Evolutionary conservation across 2,113 vertebrate species (phyloP).

Genomic region (Ornithorhynchus anatinus): DNA sequence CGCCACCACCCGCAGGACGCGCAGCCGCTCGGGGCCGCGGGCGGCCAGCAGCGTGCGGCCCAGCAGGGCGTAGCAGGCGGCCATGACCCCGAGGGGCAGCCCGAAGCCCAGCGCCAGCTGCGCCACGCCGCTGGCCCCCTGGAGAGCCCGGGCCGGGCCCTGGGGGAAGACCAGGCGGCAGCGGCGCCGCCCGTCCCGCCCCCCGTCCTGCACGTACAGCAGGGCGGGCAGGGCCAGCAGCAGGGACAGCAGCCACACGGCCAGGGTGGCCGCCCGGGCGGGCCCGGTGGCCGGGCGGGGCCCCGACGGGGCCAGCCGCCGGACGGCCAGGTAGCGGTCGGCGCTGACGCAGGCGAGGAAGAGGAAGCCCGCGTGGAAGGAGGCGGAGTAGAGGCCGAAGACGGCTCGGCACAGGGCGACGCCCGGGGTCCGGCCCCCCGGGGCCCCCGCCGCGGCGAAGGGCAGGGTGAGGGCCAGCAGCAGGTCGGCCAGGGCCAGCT

Average conservation of each 20-base stretch:
- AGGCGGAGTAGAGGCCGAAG: conserved; percentile 80
- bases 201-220: conserved; percentile 65
- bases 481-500: conserved; percentile 87
- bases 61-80: conserved; percentile 77
- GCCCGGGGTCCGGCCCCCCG: conserved; percentile 73
- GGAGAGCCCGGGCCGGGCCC: conserved; percentile 45
- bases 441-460: conserved; percentile 55
- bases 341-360: conserved; percentile 89
- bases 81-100: conserved; percentile 83
- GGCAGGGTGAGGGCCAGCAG: conserved; percentile 86
- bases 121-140: conserved; percentile 64
- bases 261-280: conserved; percentile 52
- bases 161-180: conserved; percentile 69
- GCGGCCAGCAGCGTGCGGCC: conserved; percentile 74
- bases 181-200: background rate
- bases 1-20: conserved; percentile 82
- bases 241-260: conserved; percentile 75
- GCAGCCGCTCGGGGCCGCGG: conserved; percentile 73
- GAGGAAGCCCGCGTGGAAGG: conserved; percentile 87
- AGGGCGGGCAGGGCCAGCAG: conserved; percentile 84
- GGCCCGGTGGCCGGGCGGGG: conserved; percentile 45
- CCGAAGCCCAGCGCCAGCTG: conserved; percentile 80
- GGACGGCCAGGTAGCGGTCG: conserved; percentile 88
- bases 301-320: conserved; percentile 57
- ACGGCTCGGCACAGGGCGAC: conserved; percentile 69